These are phyloP conservation scores for Tromatobia lineatoria DNA, from an alignment of 2,888 invertebrate species.

Conservation along the genomic window DNA sequence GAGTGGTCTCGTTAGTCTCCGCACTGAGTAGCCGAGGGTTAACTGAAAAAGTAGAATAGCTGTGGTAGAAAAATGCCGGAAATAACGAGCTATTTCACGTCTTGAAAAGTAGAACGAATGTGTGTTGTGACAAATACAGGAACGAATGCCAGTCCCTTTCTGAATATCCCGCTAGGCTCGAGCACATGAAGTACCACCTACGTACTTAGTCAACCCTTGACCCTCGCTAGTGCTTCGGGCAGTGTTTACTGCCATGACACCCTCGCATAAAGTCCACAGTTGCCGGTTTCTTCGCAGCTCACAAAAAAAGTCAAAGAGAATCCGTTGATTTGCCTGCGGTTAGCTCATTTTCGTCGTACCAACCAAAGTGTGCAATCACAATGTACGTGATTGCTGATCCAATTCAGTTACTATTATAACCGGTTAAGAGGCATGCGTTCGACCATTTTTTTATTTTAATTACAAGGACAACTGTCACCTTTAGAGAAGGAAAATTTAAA, in stretches of 20 bases:
- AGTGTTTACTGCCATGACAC: conserved; percentile 73
- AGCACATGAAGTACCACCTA: conserved; percentile 72
- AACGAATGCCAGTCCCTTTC: conserved; percentile 61
- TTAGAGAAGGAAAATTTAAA: too few relatives aligned
- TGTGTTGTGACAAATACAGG: conserved; percentile 65
- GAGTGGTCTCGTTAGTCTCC: conserved; percentile 27
- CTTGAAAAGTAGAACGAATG: conserved; percentile 9
- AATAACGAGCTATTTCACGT: conserved; percentile 77
- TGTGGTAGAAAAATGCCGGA: conserved; percentile 69
- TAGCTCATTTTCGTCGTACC: not conserved
- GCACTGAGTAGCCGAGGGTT: not conserved
- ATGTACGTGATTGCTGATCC: too few relatives aligned
- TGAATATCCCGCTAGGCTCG: conserved; percentile 67
- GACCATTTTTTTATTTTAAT: too few relatives aligned
- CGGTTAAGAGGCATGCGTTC: too few relatives aligned
- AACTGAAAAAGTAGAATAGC: not conserved
- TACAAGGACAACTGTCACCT: too few relatives aligned
- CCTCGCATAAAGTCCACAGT: not conserved
- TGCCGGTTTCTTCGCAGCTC: conserved; percentile 35
- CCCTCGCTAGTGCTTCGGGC: conserved; percentile 74
- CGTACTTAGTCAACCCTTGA: conserved; percentile 74
- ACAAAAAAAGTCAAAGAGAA: conserved; percentile 25
- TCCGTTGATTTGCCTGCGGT: conserved; percentile 31
- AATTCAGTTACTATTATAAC: too few relatives aligned
- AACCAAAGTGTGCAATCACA: not conserved